Base-by-base conservation (phyloP, 2,888 invertebrate genomes). In the Leptinotarsa peninsularis region DNA sequence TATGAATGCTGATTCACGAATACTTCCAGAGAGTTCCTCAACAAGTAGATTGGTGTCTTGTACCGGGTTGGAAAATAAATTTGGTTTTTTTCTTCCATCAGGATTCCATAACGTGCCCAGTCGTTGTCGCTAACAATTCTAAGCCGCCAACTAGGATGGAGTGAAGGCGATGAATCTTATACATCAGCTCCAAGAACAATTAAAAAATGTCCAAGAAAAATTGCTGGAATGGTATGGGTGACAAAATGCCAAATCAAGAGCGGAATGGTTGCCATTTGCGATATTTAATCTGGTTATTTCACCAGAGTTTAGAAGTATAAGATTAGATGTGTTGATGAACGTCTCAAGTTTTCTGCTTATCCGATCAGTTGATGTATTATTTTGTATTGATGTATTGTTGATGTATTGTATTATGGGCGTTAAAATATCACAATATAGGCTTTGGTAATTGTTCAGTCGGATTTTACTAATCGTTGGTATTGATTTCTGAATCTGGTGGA, bases 51-150 rank as follows among this genome's bases (percentile, higher is more conserved):
- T 33, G 33, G 4, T 66, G 66, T 66, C 5, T 66, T 27, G 27
- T 66, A 66, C 33, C 10, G 27, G 33, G 33, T 66, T 66, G 15
- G 14, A 14, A 27, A 66, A 23, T 66, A 66, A 18, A 23, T 60
- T 60, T 60, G 21, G 4, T 60, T 21, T 60, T 60, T 21, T 21
- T 21, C 21, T 27, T 60, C 66, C 66, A 66, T 15, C n/a, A 23
- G 66, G 33, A 7, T 66, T 43, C n/a, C 66, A 66, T 13, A 27
- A 23, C 33, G 33, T 23, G 15, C 33, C 27, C 66, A 66, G 66
- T 23, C 66, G n/a, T 66, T 66, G 27, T 66, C 10, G 43, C n/a
- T 66, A 66, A 66, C 66, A 66, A 27, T 66, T 66, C 7, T 27
- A 5, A 66, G 66, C 27, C 33, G 33, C 33, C 33, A 7, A 5